phyloP scores from a whole-genome alignment of 2,113 vertebrate species.

The Nothobranchius furzeri region DNA sequence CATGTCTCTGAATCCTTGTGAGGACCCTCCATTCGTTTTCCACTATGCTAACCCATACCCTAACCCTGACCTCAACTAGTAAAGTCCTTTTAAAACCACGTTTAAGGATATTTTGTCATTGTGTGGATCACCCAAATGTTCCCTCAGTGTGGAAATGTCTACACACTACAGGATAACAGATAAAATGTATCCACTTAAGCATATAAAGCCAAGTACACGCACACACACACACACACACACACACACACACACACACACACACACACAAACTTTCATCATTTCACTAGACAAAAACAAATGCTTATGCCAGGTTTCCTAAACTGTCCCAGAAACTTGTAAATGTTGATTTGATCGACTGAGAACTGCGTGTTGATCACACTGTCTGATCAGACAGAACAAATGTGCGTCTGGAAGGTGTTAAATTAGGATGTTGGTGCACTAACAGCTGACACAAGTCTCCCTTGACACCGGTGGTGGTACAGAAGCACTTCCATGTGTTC shows the following conservation, averaged over 20 bases:
- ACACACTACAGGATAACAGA: too few species aligned
- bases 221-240: too few species aligned
- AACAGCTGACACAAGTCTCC: slow-evolving; percentile 91
- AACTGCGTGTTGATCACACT: background rate
- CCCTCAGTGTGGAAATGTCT: too few species aligned
- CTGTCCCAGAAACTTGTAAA: background rate
- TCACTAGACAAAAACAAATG: background rate
- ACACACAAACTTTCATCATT: background rate
- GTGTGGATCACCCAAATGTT: too few species aligned
- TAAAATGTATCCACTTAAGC: too few species aligned
- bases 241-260: background rate
- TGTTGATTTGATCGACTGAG: background rate
- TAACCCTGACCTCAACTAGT: too few species aligned
- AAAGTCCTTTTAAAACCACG: too few species aligned
- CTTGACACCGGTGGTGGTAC: slow-evolving; percentile 91
- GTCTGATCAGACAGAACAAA: rapidly evolving
- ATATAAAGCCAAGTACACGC: too few species aligned
- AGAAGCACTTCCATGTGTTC: slow-evolving; percentile 89
- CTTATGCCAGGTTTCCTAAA: background rate
- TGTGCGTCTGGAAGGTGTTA: background rate
- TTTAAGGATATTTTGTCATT: too few species aligned
- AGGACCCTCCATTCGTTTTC: too few species aligned
- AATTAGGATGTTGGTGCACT: slow-evolving; percentile 60
- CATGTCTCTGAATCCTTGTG: too few species aligned
- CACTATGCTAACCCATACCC: too few species aligned